Conservation (phyloP, 2,113 vertebrate genomes). For the Phocoena phocoena region DNA sequence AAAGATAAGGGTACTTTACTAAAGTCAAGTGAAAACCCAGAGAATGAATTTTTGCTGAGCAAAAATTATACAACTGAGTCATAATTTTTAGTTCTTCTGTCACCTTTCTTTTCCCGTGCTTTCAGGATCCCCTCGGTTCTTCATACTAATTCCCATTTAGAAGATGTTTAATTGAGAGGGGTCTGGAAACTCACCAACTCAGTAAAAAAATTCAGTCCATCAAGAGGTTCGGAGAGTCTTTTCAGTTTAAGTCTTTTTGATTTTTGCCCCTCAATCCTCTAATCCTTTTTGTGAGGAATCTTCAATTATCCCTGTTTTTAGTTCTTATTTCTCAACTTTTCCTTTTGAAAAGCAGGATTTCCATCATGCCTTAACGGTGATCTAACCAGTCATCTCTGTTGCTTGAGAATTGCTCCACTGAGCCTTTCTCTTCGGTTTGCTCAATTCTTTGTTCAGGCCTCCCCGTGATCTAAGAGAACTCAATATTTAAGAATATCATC, state of each 20-base stretch:
- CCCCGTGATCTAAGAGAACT: neutral
- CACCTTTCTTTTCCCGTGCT: neutral
- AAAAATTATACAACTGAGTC: constrained; percentile 4
- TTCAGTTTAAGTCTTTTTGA: constrained; percentile 45
- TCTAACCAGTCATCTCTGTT: accelerated
- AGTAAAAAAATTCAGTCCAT: constrained; percentile 5
- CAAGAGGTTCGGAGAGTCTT: constrained; percentile 32
- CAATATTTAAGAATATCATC: neutral
- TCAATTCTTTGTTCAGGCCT: neutral
- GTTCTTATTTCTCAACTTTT: constrained; percentile 41
- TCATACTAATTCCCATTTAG: constrained; percentile 41
- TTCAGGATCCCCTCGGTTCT: neutral
- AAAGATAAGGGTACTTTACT: neutral
- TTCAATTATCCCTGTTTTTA: constrained; percentile 18
- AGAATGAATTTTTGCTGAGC: neutral
- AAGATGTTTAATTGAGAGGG: constrained; percentile 36
- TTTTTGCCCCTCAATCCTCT: constrained; percentile 20
- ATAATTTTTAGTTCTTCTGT: neutral
- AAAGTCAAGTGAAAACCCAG: constrained; percentile 47
- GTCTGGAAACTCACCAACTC: neutral
- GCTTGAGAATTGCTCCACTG: neutral
- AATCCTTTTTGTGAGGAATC: constrained; percentile 52
- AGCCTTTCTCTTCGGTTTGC: accelerated
- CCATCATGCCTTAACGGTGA: neutral
- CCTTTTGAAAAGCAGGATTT: constrained; percentile 55